phyloP scores from a whole-genome alignment of 2,113 vertebrate species.

The Dasypus novemcinctus region DNA sequence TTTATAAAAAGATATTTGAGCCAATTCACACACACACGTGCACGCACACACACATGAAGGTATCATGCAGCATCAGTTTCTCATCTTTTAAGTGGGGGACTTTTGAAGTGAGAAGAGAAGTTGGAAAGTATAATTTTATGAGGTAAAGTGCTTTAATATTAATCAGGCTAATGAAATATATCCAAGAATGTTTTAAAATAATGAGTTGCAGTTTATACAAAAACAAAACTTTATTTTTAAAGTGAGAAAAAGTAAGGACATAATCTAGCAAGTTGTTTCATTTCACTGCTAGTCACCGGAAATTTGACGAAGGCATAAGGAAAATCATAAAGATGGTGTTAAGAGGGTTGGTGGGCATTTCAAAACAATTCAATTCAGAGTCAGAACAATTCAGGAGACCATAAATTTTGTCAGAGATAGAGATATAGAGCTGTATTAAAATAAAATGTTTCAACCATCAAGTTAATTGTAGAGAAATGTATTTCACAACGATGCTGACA shows the following conservation, averaged over 20 bases:
- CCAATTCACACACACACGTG: neutral
- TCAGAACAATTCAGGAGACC: neutral
- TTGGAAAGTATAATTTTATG: neutral
- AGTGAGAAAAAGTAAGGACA: neutral
- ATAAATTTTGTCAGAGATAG: neutral
- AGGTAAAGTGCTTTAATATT: neutral
- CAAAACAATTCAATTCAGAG: neutral
- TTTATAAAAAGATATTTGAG: neutral
- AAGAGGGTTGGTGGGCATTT: neutral
- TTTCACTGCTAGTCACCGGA: neutral
- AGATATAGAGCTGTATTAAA: neutral
- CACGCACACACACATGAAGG: too few species aligned
- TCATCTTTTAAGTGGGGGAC: neutral
- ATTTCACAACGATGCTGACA: neutral
- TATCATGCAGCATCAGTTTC: neutral
- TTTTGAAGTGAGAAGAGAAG: constrained; percentile 7
- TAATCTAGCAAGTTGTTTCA: neutral
- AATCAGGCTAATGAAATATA: neutral
- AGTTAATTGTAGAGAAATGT: neutral
- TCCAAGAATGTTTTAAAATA: neutral
- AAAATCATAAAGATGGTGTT: neutral
- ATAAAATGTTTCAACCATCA: neutral
- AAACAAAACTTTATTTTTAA: neutral
- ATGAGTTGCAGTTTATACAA: neutral
- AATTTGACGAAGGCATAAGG: neutral